A percentile compares a stretch with the other conserved stretches of the same genome.
Conservation (phyloP, 2,113 vertebrate species). For the Panthera tigris region DNA sequence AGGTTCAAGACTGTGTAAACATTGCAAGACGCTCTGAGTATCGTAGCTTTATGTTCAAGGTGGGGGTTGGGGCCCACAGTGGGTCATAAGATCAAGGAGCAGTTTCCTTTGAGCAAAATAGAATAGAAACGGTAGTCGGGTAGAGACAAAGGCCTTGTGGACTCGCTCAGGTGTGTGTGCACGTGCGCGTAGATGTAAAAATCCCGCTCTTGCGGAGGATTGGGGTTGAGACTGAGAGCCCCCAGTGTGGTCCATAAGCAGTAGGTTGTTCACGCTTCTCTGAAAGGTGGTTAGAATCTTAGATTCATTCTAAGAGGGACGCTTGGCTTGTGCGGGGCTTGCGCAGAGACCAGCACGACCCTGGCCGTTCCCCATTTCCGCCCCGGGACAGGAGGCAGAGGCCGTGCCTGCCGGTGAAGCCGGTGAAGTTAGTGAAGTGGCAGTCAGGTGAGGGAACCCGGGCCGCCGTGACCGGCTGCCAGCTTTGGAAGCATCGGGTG, state of each 20-base stretch:
- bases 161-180: not conserved
- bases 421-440: not conserved
- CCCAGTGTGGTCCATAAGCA: accelerated
- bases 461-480: accelerated
- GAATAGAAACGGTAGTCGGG: not conserved
- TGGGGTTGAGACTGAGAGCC: not conserved
- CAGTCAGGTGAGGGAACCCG: accelerated
- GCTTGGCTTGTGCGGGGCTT: accelerated
- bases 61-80: not conserved
- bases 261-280: accelerated
- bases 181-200: not conserved
- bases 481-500: not conserved
- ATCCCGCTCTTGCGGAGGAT: not conserved
- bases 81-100: not conserved
- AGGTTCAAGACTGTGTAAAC: accelerated
- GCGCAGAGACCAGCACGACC: accelerated
- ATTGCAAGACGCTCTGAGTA: accelerated
- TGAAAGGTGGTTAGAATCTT: not conserved
- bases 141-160: not conserved
- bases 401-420: not conserved
- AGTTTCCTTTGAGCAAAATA: not conserved
- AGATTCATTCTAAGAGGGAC: not conserved
- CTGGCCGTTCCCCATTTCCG: accelerated
- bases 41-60: not conserved
- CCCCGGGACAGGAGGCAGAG: not conserved